Evolutionary conservation across 2,888 invertebrate species (phyloP).

Genomic region (Acleris literana): DNA sequence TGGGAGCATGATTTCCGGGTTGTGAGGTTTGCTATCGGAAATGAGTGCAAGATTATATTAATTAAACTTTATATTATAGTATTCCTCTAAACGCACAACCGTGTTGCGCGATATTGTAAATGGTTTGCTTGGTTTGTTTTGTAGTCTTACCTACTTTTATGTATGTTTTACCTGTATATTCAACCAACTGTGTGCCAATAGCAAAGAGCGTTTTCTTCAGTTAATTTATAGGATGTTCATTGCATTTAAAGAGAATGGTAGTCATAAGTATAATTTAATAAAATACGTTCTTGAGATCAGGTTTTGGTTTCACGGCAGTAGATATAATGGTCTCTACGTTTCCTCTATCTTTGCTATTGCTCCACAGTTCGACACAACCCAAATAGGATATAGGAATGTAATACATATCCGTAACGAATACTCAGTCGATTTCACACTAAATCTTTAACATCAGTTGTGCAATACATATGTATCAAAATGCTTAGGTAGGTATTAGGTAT

Average conservation of each 20-base stretch:
- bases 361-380: constrained; percentile 68
- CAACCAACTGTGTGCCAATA: constrained; percentile 70
- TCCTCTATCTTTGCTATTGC: constrained; percentile 70
- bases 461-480: constrained; percentile 78
- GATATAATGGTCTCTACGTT: constrained; percentile 51
- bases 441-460: constrained; percentile 79
- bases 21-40: constrained; percentile 81
- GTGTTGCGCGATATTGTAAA: constrained; percentile 76
- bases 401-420: constrained; percentile 82
- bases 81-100: constrained; percentile 76
- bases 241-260: constrained; percentile 76
- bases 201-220: constrained; percentile 62
- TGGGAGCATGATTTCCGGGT: constrained; percentile 84
- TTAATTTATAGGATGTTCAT: constrained; percentile 58
- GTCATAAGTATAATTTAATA: constrained; percentile 59
- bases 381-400: constrained; percentile 74
- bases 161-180: constrained; percentile 71
- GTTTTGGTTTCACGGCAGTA: constrained; percentile 60
- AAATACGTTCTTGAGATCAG: constrained; percentile 52
- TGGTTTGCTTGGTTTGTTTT: constrained; percentile 77
- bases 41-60: constrained; percentile 76
- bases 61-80: constrained; percentile 58
- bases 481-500: constrained; percentile 81
- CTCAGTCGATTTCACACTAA: constrained; percentile 75
- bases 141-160: constrained; percentile 72